Percentiles rank a stretch among this genome's conserved stretches.
Conservation (phyloP, 2,888 invertebrate species). For the Brachypalpus laphriformis region DNA sequence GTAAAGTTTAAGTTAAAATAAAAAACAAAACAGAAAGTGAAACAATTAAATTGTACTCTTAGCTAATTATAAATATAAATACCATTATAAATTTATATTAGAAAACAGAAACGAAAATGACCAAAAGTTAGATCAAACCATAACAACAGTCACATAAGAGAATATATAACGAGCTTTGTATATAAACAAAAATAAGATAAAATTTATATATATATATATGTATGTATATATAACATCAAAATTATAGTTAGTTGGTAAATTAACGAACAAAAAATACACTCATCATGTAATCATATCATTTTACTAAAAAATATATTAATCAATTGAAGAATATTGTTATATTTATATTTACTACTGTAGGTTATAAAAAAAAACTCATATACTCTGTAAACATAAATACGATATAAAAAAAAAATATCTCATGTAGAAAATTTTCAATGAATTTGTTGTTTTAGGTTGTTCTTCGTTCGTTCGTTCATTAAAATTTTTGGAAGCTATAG, state of each 20-base stretch:
- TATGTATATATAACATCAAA: slow-evolving; percentile 25
- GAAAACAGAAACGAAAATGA: neutral
- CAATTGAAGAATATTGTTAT: slow-evolving; percentile 49
- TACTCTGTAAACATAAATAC: neutral
- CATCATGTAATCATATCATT: slow-evolving; percentile 71
- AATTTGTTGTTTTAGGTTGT: slow-evolving; percentile 6
- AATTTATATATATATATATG: too few relatives aligned
- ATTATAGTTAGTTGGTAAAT: slow-evolving; percentile 34
- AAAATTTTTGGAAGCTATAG: neutral
- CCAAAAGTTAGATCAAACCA: slow-evolving; percentile 1
- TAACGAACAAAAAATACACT: slow-evolving; percentile 34
- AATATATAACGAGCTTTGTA: slow-evolving; percentile 53
- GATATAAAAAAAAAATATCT: slow-evolving; percentile 7
- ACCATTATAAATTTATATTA: neutral
- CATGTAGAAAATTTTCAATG: neutral
- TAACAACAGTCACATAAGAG: slow-evolving; percentile 1
- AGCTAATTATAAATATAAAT: slow-evolving; percentile 2
- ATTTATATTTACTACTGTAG: slow-evolving; percentile 55
- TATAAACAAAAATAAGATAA: slow-evolving; percentile 23
- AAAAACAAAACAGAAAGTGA: neutral
- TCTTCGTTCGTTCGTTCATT: slow-evolving; percentile 10
- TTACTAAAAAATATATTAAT: slow-evolving; percentile 41
- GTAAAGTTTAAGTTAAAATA: slow-evolving; percentile 14
- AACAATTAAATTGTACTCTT: slow-evolving; percentile 49
- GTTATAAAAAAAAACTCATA: slow-evolving; percentile 8